These are phyloP conservation scores for Otolemur crassicaudatus DNA, from an alignment of 2,797 vertebrate species.

Conservation along the genomic window DNA sequence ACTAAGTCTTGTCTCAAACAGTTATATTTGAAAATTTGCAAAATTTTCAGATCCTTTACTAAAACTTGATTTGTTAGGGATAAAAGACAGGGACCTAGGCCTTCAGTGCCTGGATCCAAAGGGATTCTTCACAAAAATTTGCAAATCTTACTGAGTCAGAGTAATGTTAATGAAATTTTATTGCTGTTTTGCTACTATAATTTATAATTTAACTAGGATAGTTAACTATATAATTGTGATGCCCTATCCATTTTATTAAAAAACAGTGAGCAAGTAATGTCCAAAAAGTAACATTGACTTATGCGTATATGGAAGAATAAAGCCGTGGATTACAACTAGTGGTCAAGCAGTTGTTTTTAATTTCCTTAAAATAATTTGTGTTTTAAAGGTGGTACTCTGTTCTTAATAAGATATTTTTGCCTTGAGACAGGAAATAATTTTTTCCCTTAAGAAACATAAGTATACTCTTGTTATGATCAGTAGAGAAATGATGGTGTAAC, in stretches of 20 bases:
- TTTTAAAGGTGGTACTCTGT: conserved; percentile 35
- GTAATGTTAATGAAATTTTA: neutral
- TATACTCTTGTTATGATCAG: neutral
- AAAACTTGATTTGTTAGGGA: conserved; percentile 17
- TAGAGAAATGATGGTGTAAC: neutral
- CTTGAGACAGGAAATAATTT: conserved; percentile 36
- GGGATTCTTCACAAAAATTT: neutral
- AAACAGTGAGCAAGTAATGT: neutral
- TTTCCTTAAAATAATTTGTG: neutral
- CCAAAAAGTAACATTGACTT: neutral
- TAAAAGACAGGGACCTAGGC: neutral
- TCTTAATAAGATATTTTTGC: neutral
- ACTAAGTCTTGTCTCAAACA: neutral
- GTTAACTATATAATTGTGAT: neutral
- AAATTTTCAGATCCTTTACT: neutral
- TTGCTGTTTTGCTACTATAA: neutral
- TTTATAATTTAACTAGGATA: neutral
- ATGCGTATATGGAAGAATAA: neutral
- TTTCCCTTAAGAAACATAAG: neutral
- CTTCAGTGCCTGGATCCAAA: neutral
- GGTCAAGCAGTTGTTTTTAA: neutral
- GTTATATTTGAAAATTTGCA: conserved; percentile 13
- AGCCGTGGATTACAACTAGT: neutral
- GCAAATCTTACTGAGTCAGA: neutral
- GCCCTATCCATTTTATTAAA: conserved; percentile 25